Conservation (phyloP, 2,113 vertebrate species). For the Microtus montanus region DNA sequence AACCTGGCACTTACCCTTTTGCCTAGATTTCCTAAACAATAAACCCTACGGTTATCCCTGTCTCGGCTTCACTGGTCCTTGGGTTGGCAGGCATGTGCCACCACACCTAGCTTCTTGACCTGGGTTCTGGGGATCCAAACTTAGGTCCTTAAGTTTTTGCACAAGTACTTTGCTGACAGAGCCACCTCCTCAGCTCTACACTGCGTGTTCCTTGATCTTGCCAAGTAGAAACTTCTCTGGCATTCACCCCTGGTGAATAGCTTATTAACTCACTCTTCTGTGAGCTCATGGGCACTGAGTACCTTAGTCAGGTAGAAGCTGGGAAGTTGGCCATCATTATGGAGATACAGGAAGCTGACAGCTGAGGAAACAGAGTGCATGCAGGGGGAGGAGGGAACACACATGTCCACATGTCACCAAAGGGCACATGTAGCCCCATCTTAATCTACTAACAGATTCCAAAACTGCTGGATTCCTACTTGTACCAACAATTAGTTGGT, state of each 20-base stretch:
- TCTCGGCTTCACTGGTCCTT: neutral
- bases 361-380: neutral
- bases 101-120: neutral
- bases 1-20: neutral
- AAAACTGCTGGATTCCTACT: neutral
- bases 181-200: neutral
- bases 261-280: neutral
- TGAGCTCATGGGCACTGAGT: neutral
- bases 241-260: neutral
- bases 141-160: neutral
- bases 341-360: neutral
- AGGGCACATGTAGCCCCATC: neutral
- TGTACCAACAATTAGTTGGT: neutral
- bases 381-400: neutral
- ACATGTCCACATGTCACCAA: no score
- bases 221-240: neutral
- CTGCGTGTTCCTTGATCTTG: neutral
- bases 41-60: no score
- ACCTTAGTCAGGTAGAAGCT: neutral
- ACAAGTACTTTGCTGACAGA: neutral
- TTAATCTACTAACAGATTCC: conserved; percentile 9
- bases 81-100: neutral
- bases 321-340: neutral
- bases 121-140: neutral
- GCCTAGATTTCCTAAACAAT: neutral